These are phyloP conservation scores for Hypercompe scribonia DNA, from an alignment of 2,888 invertebrate genomes.

Conservation along the genomic window DNA sequence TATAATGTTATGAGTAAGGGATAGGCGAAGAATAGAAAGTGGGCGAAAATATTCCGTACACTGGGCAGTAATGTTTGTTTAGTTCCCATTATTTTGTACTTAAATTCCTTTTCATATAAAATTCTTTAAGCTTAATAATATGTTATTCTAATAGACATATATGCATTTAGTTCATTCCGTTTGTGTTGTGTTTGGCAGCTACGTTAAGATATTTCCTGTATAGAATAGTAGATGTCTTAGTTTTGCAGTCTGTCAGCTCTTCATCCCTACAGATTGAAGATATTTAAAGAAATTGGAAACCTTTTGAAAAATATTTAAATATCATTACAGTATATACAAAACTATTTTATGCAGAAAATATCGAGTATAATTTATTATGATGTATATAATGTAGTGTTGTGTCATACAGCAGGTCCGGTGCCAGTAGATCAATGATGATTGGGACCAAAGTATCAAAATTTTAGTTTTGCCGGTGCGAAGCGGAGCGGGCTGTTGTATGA, in stretches of 20 bases:
- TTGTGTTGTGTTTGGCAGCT: slow-evolving; percentile 64
- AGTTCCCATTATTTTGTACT: slow-evolving; percentile 13
- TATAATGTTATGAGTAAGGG: slow-evolving; percentile 29
- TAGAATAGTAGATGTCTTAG: slow-evolving; percentile 16
- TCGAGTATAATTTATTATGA: slow-evolving; percentile 33
- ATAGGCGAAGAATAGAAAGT: slow-evolving; percentile 17
- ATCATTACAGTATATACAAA: slow-evolving; percentile 32
- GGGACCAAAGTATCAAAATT: slow-evolving; percentile 67
- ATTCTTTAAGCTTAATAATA: slow-evolving; percentile 9
- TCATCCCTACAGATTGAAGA: background rate
- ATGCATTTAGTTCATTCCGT: slow-evolving; percentile 59
- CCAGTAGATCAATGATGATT: slow-evolving; percentile 45
- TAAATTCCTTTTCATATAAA: slow-evolving; percentile 11
- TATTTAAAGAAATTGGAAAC: background rate
- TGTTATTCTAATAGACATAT: slow-evolving; percentile 21
- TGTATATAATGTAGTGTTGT: slow-evolving; percentile 19
- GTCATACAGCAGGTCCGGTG: slow-evolving; percentile 37
- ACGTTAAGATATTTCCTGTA: slow-evolving; percentile 26
- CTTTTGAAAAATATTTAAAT: background rate
- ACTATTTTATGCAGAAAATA: slow-evolving; percentile 32
- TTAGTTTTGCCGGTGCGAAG: slow-evolving; percentile 23
- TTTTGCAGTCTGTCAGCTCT: background rate
- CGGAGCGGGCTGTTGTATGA: slow-evolving; percentile 23
- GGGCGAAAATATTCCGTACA: slow-evolving; percentile 46
- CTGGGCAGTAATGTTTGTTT: slow-evolving; percentile 29